Conservation (phyloP, 2,113 vertebrate genomes). For the Amphilophus citrinellus region DNA sequence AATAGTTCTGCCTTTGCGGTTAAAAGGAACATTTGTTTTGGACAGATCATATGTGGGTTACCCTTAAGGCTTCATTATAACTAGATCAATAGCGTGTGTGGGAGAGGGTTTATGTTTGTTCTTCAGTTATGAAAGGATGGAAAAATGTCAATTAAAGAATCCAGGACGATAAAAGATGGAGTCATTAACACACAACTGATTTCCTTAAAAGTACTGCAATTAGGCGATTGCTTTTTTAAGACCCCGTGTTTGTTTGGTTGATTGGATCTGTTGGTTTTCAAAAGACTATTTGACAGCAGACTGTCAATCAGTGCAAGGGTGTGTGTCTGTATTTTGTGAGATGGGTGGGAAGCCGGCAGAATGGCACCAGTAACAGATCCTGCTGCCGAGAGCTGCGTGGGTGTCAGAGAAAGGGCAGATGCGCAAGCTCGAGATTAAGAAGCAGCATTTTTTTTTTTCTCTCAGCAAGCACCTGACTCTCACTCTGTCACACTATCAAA, state of each 20-base stretch:
- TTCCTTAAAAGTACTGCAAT: constrained; percentile 54
- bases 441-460: constrained; percentile 40
- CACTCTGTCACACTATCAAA: constrained; percentile 36
- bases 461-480: constrained; percentile 40
- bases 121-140: background rate
- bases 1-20: constrained; percentile 40
- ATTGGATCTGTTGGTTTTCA: constrained; percentile 39
- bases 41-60: constrained; percentile 46
- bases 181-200: constrained; percentile 36
- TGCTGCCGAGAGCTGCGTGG: constrained; percentile 14
- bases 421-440: constrained; percentile 40
- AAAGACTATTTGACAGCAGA: constrained; percentile 36
- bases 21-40: constrained; percentile 54
- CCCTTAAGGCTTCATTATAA: constrained; percentile 69
- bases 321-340: constrained; percentile 9
- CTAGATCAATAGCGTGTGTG: constrained; percentile 62
- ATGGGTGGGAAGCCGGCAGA: constrained; percentile 6
- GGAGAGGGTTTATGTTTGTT: constrained; percentile 7
- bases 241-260: constrained; percentile 14
- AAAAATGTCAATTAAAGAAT: constrained; percentile 32
- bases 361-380: constrained; percentile 47
- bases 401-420: constrained; percentile 32
- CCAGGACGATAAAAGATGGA: constrained; percentile 24
- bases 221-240: constrained; percentile 53
- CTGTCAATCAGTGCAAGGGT: constrained; percentile 45